Percentiles rank a stretch among this genome's conserved stretches.
phyloP scores from a whole-genome alignment of 1,140 invertebrate genomes.

The Dryas iulia region DNA sequence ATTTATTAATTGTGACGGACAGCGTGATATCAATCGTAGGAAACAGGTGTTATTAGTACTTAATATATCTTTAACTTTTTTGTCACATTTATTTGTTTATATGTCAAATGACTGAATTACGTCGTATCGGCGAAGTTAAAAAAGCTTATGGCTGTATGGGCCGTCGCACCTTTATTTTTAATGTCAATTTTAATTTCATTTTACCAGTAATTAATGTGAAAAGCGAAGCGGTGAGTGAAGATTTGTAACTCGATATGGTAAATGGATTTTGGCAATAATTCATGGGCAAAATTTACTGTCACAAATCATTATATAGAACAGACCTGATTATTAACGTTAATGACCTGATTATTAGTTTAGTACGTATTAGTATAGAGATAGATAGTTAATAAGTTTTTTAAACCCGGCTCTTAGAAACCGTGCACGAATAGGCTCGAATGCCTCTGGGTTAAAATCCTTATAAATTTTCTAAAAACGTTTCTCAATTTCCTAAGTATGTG shows the following conservation, averaged over 20 bases:
- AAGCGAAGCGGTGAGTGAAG: neutral
- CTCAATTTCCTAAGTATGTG: too few species aligned
- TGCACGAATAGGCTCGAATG: too few species aligned
- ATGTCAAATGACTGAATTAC: neutral
- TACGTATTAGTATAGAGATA: too few species aligned
- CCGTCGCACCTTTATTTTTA: neutral
- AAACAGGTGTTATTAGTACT: conserved; percentile 8
- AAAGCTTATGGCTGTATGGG: neutral
- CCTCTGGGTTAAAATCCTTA: too few species aligned
- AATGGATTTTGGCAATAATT: conserved; percentile 1
- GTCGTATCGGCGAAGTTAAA: conserved; percentile 9
- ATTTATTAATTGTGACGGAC: conserved; percentile 9
- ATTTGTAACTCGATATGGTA: neutral
- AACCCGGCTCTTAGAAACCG: too few species aligned
- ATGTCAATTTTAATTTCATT: conserved; percentile 4
- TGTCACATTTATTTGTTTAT: conserved; percentile 1
- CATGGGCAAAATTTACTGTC: too few species aligned
- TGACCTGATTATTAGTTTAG: too few species aligned
- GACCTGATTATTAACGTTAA: too few species aligned
- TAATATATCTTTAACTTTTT: neutral
- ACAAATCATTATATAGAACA: too few species aligned
- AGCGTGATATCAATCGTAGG: neutral
- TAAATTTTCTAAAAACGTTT: too few species aligned
- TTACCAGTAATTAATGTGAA: neutral
- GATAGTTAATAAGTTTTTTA: too few species aligned